Conservation (phyloP, 2,888 invertebrate genomes). For the Clepsis dumicolana region DNA sequence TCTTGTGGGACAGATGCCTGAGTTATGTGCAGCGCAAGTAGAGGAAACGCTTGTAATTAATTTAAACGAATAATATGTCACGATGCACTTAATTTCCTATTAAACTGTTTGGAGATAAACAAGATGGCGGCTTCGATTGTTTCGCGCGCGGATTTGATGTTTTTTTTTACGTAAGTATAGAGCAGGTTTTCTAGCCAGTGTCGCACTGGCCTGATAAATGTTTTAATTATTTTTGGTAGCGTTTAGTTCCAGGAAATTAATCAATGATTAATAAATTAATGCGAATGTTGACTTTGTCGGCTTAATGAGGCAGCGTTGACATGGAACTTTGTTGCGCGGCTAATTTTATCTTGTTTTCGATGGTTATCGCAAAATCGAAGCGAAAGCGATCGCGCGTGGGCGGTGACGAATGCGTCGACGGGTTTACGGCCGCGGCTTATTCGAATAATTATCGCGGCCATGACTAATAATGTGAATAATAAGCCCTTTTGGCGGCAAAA, state of each 20-base stretch:
- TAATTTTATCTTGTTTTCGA: slow-evolving; percentile 43
- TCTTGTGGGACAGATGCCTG: slow-evolving; percentile 81
- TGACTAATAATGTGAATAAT: slow-evolving; percentile 46
- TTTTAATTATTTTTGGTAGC: neutral
- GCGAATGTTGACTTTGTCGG: neutral
- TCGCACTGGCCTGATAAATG: neutral
- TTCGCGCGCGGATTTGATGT: slow-evolving; percentile 41
- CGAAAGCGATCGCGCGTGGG: slow-evolving; percentile 55
- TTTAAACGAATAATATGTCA: slow-evolving; percentile 81
- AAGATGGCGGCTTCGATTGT: slow-evolving; percentile 57
- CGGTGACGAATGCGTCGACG: slow-evolving; percentile 60
- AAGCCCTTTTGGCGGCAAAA: slow-evolving; percentile 50
- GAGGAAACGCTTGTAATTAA: slow-evolving; percentile 81
- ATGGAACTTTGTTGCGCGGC: slow-evolving; percentile 11
- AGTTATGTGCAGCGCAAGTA: slow-evolving; percentile 74
- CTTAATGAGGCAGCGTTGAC: slow-evolving; percentile 18
- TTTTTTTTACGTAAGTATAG: slow-evolving; percentile 14
- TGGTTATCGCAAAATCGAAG: slow-evolving; percentile 61
- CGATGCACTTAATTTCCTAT: slow-evolving; percentile 82
- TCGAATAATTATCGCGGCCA: slow-evolving; percentile 68
- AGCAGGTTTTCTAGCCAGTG: neutral
- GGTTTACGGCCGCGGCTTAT: slow-evolving; percentile 67
- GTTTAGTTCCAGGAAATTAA: neutral
- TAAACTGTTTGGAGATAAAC: slow-evolving; percentile 69
- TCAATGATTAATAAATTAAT: slow-evolving; percentile 3